phyloP scores from a whole-genome alignment of 2,888 invertebrate species.

The Emmelina monodactyla region DNA sequence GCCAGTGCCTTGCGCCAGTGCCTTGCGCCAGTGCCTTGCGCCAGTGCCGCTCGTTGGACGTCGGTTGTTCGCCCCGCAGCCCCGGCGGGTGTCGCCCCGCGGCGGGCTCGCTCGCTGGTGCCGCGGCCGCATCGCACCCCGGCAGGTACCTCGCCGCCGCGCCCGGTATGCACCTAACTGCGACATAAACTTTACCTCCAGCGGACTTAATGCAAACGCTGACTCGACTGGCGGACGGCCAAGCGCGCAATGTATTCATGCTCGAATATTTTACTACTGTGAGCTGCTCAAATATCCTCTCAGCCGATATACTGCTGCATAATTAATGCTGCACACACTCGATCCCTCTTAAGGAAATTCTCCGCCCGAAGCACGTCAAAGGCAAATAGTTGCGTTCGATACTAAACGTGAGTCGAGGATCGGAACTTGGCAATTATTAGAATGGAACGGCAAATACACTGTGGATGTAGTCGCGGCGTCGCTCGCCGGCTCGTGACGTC shows the following conservation, averaged over 20 bases:
- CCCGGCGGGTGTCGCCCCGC: too few species aligned
- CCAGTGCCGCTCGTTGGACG: too few species aligned
- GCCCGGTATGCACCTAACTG: background rate
- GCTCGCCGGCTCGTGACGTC: too few species aligned
- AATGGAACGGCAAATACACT: too few species aligned
- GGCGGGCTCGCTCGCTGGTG: background rate
- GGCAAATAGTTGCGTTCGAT: too few species aligned
- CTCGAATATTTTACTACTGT: constrained; percentile 8
- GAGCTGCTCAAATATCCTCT: constrained; percentile 1
- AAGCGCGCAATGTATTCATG: constrained; percentile 22
- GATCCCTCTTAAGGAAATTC: background rate
- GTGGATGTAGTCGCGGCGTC: too few species aligned
- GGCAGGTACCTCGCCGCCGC: background rate
- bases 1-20: too few species aligned
- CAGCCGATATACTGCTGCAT: background rate
- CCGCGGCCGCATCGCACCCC: background rate
- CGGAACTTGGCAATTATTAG: too few species aligned
- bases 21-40: too few species aligned
- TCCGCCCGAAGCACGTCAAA: too few species aligned
- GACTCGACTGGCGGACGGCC: constrained; percentile 20
- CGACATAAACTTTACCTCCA: constrained; percentile 1
- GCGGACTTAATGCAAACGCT: constrained; percentile 4
- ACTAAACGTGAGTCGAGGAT: too few species aligned
- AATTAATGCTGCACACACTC: background rate
- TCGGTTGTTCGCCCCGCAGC: too few species aligned